These are phyloP conservation scores for Nineta flava DNA, from an alignment of 2,888 invertebrate species.

Conservation along the genomic window DNA sequence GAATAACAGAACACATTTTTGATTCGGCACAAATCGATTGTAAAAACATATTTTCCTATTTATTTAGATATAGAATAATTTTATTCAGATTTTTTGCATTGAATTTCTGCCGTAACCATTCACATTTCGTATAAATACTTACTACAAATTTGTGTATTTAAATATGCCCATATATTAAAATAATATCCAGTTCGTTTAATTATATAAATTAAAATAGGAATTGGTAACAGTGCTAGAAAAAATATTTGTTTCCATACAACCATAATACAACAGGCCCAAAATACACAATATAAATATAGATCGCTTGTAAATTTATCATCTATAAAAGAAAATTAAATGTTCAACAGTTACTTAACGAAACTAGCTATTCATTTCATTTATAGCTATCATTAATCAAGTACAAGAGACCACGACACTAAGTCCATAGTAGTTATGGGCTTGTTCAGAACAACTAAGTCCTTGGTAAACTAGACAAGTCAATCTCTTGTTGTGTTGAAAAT, in stretches of 20 bases:
- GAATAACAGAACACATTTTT: too few relatives aligned
- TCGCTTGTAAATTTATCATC: conserved; percentile 40
- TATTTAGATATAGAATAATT: too few relatives aligned
- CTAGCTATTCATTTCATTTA: neutral
- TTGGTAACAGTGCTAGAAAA: conserved; percentile 57
- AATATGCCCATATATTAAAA: conserved; percentile 36
- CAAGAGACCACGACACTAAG: too few relatives aligned
- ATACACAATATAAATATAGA: conserved; percentile 56
- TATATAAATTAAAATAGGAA: conserved; percentile 59
- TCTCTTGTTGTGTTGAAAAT: too few relatives aligned
- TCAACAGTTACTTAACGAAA: neutral
- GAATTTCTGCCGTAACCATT: neutral
- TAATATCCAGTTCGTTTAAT: conserved; percentile 35
- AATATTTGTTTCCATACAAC: conserved; percentile 77
- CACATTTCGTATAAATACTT: neutral
- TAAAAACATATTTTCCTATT: too few relatives aligned
- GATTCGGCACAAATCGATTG: too few relatives aligned
- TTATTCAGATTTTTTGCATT: neutral
- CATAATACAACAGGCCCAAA: conserved; percentile 71
- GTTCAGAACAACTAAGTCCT: too few relatives aligned
- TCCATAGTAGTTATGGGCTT: too few relatives aligned
- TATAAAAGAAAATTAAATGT: conserved; percentile 9
- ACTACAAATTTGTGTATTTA: conserved; percentile 26
- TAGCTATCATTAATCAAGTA: too few relatives aligned
- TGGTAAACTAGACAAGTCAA: too few relatives aligned